Evolutionary conservation across 2,888 invertebrate genomes (phyloP).

Genomic region (Lithophane socia): DNA sequence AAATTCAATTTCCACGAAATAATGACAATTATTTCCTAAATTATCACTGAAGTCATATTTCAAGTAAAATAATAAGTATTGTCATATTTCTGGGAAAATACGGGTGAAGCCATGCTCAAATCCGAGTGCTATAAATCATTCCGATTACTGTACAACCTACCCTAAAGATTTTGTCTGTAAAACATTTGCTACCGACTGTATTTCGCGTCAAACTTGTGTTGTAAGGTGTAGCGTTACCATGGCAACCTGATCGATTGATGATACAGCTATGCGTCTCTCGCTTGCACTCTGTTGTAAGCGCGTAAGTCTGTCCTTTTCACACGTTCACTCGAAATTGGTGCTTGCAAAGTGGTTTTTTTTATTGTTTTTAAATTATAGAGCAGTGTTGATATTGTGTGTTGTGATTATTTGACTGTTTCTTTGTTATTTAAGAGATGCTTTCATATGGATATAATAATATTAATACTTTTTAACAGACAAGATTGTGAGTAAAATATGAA

Average conservation of each 20-base stretch:
- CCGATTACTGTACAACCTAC: conserved; percentile 39
- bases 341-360: conserved; percentile 54
- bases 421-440: background rate
- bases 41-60: conserved; percentile 33
- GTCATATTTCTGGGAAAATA: conserved; percentile 45
- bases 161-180: conserved; percentile 17
- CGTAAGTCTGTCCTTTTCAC: conserved; percentile 60
- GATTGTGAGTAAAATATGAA: too few species aligned
- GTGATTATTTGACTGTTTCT: background rate
- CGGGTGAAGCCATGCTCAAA: conserved; percentile 38
- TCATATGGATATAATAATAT: background rate
- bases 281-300: conserved; percentile 48
- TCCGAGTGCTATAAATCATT: conserved; percentile 50
- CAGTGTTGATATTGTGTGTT: conserved; percentile 19
- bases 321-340: conserved; percentile 67
- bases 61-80: conserved; percentile 17
- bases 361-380: conserved; percentile 58
- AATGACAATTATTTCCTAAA: conserved; percentile 11
- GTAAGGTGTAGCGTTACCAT: conserved; percentile 74
- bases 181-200: conserved; percentile 30
- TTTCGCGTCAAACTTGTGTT: conserved; percentile 53
- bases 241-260: conserved; percentile 84
- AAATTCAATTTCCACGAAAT: conserved; percentile 10
- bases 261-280: conserved; percentile 66
- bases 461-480: background rate